Conservation (phyloP, 1,140 invertebrate species). For the Pseudomyrmex cubaensis region DNA sequence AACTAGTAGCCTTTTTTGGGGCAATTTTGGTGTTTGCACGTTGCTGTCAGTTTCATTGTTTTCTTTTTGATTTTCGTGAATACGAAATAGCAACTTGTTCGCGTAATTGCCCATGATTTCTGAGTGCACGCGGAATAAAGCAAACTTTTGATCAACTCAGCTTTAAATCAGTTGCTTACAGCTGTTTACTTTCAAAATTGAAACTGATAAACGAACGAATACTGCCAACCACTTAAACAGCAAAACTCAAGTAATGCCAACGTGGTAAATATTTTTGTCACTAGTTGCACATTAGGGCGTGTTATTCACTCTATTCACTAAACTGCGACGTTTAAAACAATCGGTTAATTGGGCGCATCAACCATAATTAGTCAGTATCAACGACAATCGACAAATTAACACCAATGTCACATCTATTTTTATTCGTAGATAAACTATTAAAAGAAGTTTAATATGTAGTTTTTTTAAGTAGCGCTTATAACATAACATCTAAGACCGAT, state of each 20-base stretch:
- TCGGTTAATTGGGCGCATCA: too few relatives aligned
- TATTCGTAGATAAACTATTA: too few relatives aligned
- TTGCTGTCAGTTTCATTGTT: constrained; percentile 6
- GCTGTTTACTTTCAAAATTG: constrained; percentile 40
- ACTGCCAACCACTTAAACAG: not conserved
- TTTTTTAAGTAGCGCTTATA: too few relatives aligned
- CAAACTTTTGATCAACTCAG: not conserved
- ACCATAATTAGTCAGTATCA: too few relatives aligned
- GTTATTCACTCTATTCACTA: too few relatives aligned
- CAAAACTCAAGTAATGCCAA: constrained; percentile 3
- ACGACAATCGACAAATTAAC: too few relatives aligned
- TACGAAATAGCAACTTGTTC: constrained; percentile 65
- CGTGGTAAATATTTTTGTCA: too few relatives aligned
- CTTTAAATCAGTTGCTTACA: not conserved
- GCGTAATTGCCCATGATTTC: constrained; percentile 73
- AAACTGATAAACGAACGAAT: not conserved
- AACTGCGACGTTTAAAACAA: too few relatives aligned
- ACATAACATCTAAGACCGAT: too few relatives aligned
- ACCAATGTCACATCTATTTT: too few relatives aligned
- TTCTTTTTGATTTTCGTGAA: constrained; percentile 58
- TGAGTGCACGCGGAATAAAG: not conserved
- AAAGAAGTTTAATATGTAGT: too few relatives aligned
- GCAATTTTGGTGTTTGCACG: constrained; percentile 71
- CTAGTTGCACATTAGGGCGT: not conserved
- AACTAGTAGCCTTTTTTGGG: constrained; percentile 60